Evolutionary conservation across 1,140 invertebrate genomes (phyloP).

Genomic region (Zaprionus lachaisei): DNA sequence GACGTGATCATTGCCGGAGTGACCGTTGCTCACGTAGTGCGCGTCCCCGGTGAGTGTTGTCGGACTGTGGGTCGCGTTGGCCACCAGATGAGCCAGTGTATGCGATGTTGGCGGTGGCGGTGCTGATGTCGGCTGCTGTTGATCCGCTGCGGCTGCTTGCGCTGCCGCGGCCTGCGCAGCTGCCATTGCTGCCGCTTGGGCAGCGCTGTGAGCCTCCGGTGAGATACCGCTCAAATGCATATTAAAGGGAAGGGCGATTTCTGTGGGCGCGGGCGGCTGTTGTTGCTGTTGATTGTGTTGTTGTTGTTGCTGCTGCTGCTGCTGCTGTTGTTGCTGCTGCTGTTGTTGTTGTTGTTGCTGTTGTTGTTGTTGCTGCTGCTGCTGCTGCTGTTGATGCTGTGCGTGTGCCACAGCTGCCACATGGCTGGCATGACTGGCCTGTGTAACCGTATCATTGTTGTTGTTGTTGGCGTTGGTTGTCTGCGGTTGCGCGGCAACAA

Average conservation of each 20-base stretch:
- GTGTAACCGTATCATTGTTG: slow-evolving; percentile 77
- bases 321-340: slow-evolving; percentile 65
- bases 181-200: slow-evolving; percentile 81
- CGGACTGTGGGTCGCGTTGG: slow-evolving; percentile 68
- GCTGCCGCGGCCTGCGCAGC: slow-evolving; percentile 80
- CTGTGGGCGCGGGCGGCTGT: slow-evolving; percentile 71
- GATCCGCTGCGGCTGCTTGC: slow-evolving; percentile 80
- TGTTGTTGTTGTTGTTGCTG: slow-evolving; percentile 63
- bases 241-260: slow-evolving; percentile 77
- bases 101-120: slow-evolving; percentile 58
- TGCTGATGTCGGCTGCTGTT: slow-evolving; percentile 56
- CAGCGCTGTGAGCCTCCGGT: slow-evolving; percentile 76
- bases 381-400: slow-evolving; percentile 62
- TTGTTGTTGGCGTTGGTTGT: slow-evolving; percentile 74
- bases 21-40: slow-evolving; percentile 71
- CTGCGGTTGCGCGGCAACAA: slow-evolving; percentile 79
- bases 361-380: slow-evolving; percentile 68
- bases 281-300: slow-evolving; percentile 65
- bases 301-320: slow-evolving; percentile 65
- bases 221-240: slow-evolving; percentile 75
- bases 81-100: slow-evolving; percentile 66
- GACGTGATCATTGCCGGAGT: slow-evolving; percentile 58
- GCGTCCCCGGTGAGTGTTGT: slow-evolving; percentile 56
- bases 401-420: slow-evolving; percentile 55
- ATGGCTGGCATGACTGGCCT: slow-evolving; percentile 66